Base-by-base conservation (phyloP, 2,888 invertebrate species). In the Selenia dentaria region DNA sequence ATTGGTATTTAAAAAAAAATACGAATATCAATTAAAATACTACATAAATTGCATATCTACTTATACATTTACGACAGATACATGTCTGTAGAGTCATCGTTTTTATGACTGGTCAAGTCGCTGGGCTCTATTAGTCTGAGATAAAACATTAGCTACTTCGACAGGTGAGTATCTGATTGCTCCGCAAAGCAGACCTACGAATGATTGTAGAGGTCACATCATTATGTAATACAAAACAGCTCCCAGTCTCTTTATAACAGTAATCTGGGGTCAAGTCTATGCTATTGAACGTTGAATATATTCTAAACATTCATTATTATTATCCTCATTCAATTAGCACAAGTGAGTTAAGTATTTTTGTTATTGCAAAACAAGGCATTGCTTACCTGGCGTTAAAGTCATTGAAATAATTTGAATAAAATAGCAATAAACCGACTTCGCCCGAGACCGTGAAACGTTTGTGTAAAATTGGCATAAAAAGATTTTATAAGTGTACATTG, bases 341-440 rank as follows among this genome's bases (percentile, higher is more conserved):
- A 35, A 37, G 24, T 12, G 12, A 8, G 14, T n/a, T 20, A 11
- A 26, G 26, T 33, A 33, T 44, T 14, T 38, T 25, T 24, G n/a
- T 45, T 40, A n/a, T n/a, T n/a, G 40, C 40, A 32, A 46, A 40
- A 38, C 29, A 28, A 28, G 12, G 26, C n/a, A 26, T 28, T 29
- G 12, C 20, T 18, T 36, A 22, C 26, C 10, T 40, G 27, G 29
- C 44, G 37, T 49, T 58, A 14, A 49, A 57, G 38, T 54, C 44
- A 58, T 51, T 55, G 56, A 50, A 53, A 60, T 62, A 64, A 69
- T 67, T 69, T 54, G 53, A 60, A 68, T 73, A 67, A 70, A 66
- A 64, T 54, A 54, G 46, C 62, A 54, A 70, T 70, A 69, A 74
- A 67, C 44, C 55, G 50, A 57, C 50, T 52, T 42, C n/a, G 44